Evolutionary conservation across 2,113 vertebrate genomes (phyloP), one percentile per base, ranked within the genome.

Genomic region (Rhinogobius similis): DNA sequence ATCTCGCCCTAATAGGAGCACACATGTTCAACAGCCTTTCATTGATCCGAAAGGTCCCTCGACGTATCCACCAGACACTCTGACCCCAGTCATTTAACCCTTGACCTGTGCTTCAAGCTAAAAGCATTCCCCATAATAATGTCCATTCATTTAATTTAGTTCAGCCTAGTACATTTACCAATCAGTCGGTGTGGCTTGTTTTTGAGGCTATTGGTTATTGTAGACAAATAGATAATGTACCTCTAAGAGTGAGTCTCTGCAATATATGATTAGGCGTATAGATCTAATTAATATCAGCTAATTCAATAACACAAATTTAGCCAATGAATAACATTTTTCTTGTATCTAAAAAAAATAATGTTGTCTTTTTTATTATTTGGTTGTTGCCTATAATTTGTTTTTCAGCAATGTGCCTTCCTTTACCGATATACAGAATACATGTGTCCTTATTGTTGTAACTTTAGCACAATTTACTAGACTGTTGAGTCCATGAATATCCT

Each of bases 71-170:
- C 69, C 72, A 74, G 77, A 70, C 92, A 87, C 87, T 88, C 89
- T 86, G 94, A 93, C 93, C 93, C 93, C 86, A 88, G 88, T 85
- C 93, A 87, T 84, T 91, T 90, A 92, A 90, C 91, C 94, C 87
- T 89, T 95, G 91, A 94, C 94, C 93, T 72, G 78, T 50, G 70
- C 62, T 62, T 68, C 39, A 13, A 53, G 41, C 38, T 82, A 67
- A 83, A 68, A 72, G 41, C 46, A 53, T 43, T 50, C 71, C 55
- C 53, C 46, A 26, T 23, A 70, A 32, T 50, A 70, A 39, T 50
- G 27, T 20, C 29, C 41, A 72, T 66, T 71, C 23, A 9, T 63
- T 70, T 52, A 65, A 82, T 73, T 82, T 23, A 26, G 23, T 39
- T 63, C 67, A 3, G 24, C 32, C 48, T 72, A 13, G 18, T 65